A percentile compares a stretch with the other conserved stretches of the same genome.
Conservation (phyloP, 1,140 invertebrate species). For the Eurytemora carolleeae region DNA sequence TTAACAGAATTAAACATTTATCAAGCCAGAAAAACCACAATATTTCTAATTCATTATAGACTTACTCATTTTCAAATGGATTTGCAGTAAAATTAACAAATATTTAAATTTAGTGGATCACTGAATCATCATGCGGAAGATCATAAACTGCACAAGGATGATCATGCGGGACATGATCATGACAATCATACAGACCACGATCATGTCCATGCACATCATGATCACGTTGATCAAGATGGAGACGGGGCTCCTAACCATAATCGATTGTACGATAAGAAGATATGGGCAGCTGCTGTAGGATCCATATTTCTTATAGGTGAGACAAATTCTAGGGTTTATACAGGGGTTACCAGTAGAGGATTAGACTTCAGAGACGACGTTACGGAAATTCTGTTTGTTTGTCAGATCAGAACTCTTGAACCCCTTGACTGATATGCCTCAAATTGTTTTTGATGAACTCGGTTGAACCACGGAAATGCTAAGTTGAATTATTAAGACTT, state of each 20-base stretch:
- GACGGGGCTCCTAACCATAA: neutral
- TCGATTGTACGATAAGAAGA: too few relatives aligned
- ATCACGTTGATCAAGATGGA: neutral
- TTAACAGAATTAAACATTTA: too few relatives aligned
- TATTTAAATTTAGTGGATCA: too few relatives aligned
- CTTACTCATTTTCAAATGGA: too few relatives aligned
- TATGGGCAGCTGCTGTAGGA: neutral
- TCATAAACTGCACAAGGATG: too few relatives aligned
- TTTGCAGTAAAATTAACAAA: too few relatives aligned
- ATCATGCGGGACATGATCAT: neutral
- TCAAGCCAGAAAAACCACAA: too few relatives aligned
- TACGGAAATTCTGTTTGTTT: neutral
- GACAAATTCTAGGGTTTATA: neutral
- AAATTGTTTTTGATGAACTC: too few relatives aligned
- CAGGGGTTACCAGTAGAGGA: neutral
- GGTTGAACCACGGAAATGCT: too few relatives aligned
- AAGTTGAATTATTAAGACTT: neutral
- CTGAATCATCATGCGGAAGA: too few relatives aligned
- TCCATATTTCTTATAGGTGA: neutral
- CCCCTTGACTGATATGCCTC: neutral
- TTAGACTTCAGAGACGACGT: neutral
- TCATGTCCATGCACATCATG: neutral
- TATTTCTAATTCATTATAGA: too few relatives aligned
- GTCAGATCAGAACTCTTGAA: neutral
- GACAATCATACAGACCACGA: neutral